Conservation (phyloP, 2,113 vertebrate genomes). For the Dicrurus megarhynchus region DNA sequence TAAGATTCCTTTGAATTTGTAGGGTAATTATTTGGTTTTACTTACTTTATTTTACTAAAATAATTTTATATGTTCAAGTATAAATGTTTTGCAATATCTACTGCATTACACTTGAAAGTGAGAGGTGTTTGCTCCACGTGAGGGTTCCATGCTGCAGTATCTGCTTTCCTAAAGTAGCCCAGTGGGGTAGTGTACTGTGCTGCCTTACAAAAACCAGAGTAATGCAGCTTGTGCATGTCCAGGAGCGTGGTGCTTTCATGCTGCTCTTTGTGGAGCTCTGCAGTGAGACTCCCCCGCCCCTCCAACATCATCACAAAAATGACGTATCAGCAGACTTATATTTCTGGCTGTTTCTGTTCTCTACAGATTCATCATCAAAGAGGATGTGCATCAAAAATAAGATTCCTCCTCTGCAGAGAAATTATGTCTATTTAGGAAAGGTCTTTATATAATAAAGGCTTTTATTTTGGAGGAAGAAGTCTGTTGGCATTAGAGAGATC, state of each 20-base stretch:
- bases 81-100: background rate
- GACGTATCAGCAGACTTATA: background rate
- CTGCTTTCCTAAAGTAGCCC: background rate
- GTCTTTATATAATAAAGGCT: background rate
- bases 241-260: background rate
- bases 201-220: background rate
- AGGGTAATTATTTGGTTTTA: background rate
- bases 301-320: background rate
- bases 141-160: background rate
- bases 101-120: background rate
- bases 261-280: background rate
- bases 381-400: background rate
- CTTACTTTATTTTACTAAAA: background rate
- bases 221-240: background rate
- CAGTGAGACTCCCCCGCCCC: background rate
- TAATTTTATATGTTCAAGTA: background rate
- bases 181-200: background rate
- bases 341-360: background rate
- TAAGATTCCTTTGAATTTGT: background rate
- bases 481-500: background rate
- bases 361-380: background rate
- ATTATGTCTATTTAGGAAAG: background rate
- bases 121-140: accelerated
- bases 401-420: background rate
- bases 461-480: background rate